phyloP scores from a whole-genome alignment of 2,113 vertebrate genomes.

The Tauraco erythrolophus region DNA sequence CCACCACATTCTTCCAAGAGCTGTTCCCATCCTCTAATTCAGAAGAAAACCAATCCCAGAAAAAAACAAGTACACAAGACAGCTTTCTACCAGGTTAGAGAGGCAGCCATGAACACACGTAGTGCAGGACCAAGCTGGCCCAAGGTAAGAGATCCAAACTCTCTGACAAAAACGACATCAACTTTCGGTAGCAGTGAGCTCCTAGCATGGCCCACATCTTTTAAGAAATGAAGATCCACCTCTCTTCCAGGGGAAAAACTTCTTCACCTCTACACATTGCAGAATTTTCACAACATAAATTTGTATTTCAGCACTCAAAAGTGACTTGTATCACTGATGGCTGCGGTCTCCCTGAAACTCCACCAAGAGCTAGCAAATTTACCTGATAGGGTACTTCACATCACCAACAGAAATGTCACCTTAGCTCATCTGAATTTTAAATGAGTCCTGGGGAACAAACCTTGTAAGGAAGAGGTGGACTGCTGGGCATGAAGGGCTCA shows the following conservation, averaged over 20 bases:
- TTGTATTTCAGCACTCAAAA: background rate
- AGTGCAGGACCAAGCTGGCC: background rate
- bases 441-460: background rate
- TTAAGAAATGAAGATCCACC: background rate
- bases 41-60: background rate
- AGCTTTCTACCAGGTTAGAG: background rate
- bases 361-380: background rate
- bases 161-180: background rate
- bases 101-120: accelerated
- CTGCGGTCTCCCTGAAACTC: background rate
- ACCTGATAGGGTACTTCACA: background rate
- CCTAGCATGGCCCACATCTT: background rate
- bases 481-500: background rate
- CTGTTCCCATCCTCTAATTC: background rate
- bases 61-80: background rate
- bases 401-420: background rate
- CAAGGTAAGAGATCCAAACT: background rate
- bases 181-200: background rate
- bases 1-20: background rate
- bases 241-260: background rate
- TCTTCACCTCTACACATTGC: background rate
- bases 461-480: background rate
- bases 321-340: background rate
- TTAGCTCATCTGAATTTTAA: background rate
- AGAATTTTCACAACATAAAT: background rate